phyloP scores from a whole-genome alignment of 2,113 vertebrate species.

The Pholis gunnellus region DNA sequence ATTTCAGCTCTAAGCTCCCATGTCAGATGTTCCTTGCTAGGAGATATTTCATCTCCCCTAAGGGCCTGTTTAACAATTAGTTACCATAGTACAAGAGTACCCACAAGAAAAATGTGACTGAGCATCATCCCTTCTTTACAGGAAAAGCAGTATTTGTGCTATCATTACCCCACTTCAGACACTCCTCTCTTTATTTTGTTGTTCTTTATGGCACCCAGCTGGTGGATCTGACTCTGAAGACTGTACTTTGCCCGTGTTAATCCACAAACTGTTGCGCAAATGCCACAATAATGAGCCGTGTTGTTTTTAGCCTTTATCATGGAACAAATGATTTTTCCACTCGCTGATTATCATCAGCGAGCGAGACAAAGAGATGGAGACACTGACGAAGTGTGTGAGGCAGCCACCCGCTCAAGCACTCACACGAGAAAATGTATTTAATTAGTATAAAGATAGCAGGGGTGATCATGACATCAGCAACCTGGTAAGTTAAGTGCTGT shows the following conservation, averaged over 20 bases:
- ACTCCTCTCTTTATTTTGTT: constrained; percentile 12
- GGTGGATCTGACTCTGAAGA: constrained; percentile 42
- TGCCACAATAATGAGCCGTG: constrained; percentile 31
- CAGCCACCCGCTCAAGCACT: constrained; percentile 34
- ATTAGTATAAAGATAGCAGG: constrained; percentile 69
- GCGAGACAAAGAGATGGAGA: constrained; percentile 50
- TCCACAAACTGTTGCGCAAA: constrained; percentile 63
- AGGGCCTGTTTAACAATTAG: constrained; percentile 50
- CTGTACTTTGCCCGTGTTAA: constrained; percentile 20
- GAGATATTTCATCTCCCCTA: constrained; percentile 29
- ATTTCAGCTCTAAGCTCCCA: constrained; percentile 42
- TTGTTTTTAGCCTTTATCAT: constrained; percentile 59
- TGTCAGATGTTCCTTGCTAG: constrained; percentile 40
- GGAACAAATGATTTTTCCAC: constrained; percentile 57
- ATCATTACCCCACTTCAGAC: constrained; percentile 25
- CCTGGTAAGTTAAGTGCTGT: constrained; percentile 46
- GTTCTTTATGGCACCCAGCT: constrained; percentile 41
- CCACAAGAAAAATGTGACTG: constrained; percentile 15
- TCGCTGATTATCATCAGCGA: constrained; percentile 43
- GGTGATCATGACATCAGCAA: constrained; percentile 68
- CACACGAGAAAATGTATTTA: constrained; percentile 57
- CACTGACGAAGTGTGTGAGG: constrained; percentile 42
- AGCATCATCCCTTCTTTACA: not conserved
- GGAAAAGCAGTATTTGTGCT: constrained; percentile 19
- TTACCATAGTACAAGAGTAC: constrained; percentile 29